Evolutionary conservation across 2,888 invertebrate species (phyloP).

Genomic region (Maniola hyperantus): DNA sequence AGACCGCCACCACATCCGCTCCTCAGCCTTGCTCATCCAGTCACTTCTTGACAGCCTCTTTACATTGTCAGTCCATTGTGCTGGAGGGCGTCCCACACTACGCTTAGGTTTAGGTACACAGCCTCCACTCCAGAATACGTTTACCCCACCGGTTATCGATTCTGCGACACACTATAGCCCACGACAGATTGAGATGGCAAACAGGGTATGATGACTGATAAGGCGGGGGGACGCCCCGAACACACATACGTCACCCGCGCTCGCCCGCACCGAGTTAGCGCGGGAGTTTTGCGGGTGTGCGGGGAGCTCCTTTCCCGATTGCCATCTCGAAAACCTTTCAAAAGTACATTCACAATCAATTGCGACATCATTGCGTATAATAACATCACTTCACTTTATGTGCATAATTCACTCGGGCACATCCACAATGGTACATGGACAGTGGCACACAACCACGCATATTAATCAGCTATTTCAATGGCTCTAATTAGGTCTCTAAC

Average conservation of each 20-base stretch:
- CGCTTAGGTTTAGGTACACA: background rate
- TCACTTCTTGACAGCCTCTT: background rate
- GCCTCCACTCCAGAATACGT: no score
- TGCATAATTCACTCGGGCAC: slow-evolving; percentile 62
- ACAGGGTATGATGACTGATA: no score
- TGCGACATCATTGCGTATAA: slow-evolving; percentile 60
- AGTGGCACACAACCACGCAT: slow-evolving; percentile 66
- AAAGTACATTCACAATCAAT: slow-evolving; percentile 20
- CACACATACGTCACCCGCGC: no score
- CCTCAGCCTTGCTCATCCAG: no score
- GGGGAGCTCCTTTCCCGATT: no score
- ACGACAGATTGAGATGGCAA: no score
- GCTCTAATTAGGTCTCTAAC: slow-evolving; percentile 72
- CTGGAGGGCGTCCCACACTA: background rate
- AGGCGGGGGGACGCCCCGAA: no score
- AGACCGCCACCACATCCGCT: no score
- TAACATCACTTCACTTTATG: slow-evolving; percentile 61
- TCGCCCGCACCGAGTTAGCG: no score
- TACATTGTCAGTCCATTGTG: background rate
- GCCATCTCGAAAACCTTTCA: slow-evolving; percentile 21
- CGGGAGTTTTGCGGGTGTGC: no score
- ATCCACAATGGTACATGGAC: slow-evolving; percentile 58
- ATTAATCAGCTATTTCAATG: slow-evolving; percentile 80
- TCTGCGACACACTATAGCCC: no score
- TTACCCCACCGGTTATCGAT: no score